phyloP scores from a whole-genome alignment of 2,888 invertebrate genomes.

The Agrochola litura region DNA sequence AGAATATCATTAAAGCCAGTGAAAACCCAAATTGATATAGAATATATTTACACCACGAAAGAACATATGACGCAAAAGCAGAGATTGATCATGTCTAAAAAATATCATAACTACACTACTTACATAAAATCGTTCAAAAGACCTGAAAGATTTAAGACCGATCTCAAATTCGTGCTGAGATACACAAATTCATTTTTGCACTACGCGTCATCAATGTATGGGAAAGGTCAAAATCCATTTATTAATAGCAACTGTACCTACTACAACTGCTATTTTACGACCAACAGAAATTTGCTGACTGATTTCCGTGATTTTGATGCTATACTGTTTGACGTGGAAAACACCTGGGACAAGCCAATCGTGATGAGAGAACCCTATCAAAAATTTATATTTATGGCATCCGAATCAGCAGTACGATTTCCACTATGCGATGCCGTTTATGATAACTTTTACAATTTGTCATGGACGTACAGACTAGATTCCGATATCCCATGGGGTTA shows the following conservation, averaged over 20 bases:
- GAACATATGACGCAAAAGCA: slow-evolving; percentile 59
- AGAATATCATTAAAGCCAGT: slow-evolving; percentile 62
- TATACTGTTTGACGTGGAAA: slow-evolving; percentile 88
- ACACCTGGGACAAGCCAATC: slow-evolving; percentile 76
- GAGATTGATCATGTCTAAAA: slow-evolving; percentile 66
- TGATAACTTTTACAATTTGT: slow-evolving; percentile 80
- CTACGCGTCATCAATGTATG: slow-evolving; percentile 61
- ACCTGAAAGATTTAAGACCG: slow-evolving; percentile 75
- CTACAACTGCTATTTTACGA: slow-evolving; percentile 86
- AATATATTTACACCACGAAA: slow-evolving; percentile 70
- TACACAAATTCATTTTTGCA: slow-evolving; percentile 75
- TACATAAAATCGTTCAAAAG: slow-evolving; percentile 63
- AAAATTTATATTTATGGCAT: slow-evolving; percentile 86
- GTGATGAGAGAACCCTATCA: slow-evolving; percentile 81
- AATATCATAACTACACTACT: slow-evolving; percentile 62
- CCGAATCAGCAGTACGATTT: slow-evolving; percentile 76
- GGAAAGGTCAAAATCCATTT: slow-evolving; percentile 77
- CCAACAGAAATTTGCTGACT: slow-evolving; percentile 73
- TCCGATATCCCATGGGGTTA: slow-evolving; percentile 80
- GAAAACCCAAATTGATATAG: slow-evolving; percentile 73
- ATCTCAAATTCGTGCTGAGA: slow-evolving; percentile 80
- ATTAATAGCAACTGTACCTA: slow-evolving; percentile 78
- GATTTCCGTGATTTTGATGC: slow-evolving; percentile 85
- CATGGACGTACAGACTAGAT: slow-evolving; percentile 83
- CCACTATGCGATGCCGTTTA: slow-evolving; percentile 75